Conservation (phyloP, 2,113 vertebrate species). For the Anolis carolinensis region DNA sequence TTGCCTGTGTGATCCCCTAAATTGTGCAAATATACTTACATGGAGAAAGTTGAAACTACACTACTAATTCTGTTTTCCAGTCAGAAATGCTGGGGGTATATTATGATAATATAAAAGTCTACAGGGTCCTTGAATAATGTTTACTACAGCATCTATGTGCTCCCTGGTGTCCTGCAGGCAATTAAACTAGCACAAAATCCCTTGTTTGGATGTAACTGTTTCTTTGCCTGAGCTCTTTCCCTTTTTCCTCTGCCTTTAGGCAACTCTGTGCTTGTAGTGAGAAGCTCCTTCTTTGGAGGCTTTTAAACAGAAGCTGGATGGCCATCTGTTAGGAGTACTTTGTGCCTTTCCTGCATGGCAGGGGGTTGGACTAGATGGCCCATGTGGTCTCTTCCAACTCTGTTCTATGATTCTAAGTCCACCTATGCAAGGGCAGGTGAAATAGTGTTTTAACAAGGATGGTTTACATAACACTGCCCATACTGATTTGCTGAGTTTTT, state of each 20-base stretch:
- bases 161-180: slow-evolving; percentile 7
- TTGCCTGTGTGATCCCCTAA: too few species aligned
- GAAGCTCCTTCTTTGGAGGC: background rate
- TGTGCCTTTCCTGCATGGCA: too few species aligned
- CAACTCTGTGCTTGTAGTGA: background rate
- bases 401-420: too few species aligned
- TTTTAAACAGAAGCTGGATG: too few species aligned
- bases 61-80: slow-evolving; percentile 1
- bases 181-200: slow-evolving; percentile 16
- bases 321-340: too few species aligned
- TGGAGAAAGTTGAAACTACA: background rate
- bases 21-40: background rate
- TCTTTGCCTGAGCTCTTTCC: background rate
- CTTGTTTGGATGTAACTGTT: slow-evolving; percentile 2
- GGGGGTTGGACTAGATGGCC: too few species aligned
- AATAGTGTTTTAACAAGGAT: background rate
- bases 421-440: background rate
- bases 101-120: slow-evolving; percentile 20
- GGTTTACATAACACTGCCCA: background rate
- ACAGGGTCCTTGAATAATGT: slow-evolving; percentile 27
- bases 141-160: slow-evolving; percentile 3
- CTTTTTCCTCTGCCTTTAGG: background rate
- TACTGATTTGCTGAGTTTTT: background rate
- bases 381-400: too few species aligned
- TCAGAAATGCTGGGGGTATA: background rate